Percentiles rank a stretch among this genome's conserved stretches.
Evolutionary conservation across 2,888 invertebrate genomes (phyloP).

Genomic region (Sphaeridia pumilis): DNA sequence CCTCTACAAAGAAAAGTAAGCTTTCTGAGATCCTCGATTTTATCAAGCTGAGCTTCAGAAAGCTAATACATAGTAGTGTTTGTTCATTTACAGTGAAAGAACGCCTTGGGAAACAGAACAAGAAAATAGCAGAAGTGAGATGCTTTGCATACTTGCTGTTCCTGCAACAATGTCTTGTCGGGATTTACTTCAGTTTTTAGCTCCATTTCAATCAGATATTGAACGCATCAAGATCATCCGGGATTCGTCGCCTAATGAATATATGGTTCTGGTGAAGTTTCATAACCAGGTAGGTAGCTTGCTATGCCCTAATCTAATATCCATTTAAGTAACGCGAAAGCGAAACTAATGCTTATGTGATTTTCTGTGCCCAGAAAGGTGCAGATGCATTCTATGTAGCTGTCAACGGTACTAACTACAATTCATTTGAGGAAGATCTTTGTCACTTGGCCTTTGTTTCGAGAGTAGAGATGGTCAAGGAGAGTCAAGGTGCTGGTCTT

Average conservation of each 20-base stretch:
- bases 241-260: constrained; percentile 80
- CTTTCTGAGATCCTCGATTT: no score
- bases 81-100: constrained; percentile 52
- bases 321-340: no score
- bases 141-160: constrained; percentile 76
- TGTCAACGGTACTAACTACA: constrained; percentile 86
- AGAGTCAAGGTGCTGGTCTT: constrained; percentile 49
- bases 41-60: no score
- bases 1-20: constrained; percentile 92
- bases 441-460: constrained; percentile 95
- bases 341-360: no score
- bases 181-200: constrained; percentile 85
- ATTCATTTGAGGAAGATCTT: constrained; percentile 78
- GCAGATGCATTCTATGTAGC: constrained; percentile 85
- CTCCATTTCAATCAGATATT: constrained; percentile 80
- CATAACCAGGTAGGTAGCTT: constrained; percentile 44
- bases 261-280: constrained; percentile 90
- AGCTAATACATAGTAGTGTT: no score
- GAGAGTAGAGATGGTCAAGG: constrained; percentile 66
- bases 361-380: constrained; percentile 50
- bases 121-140: constrained; percentile 59
- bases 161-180: constrained; percentile 84
- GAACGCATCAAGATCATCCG: constrained; percentile 83
- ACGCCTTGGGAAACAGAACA: constrained; percentile 51
- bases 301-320: no score